phyloP scores from a whole-genome alignment of 1,140 invertebrate species.

The Cotesia glomerata region DNA sequence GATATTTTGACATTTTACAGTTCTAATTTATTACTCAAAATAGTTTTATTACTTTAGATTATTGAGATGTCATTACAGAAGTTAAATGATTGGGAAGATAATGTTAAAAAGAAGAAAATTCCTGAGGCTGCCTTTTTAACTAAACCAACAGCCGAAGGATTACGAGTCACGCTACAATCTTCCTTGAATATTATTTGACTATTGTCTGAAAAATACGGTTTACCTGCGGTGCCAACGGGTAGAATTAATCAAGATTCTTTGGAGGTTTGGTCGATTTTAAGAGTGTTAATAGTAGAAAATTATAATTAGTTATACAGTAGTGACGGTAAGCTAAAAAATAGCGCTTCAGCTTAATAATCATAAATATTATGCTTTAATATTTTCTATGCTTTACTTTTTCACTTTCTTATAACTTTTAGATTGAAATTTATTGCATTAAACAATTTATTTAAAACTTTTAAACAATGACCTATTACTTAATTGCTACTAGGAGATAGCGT shows the following conservation, averaged over 20 bases:
- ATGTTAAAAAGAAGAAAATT: slow-evolving; percentile 8
- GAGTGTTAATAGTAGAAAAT: too few relatives aligned
- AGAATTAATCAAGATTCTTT: slow-evolving; percentile 35
- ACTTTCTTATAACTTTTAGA: slow-evolving; percentile 7
- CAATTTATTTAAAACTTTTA: slow-evolving; percentile 13
- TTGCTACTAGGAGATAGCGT: too few relatives aligned
- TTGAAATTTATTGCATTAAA: slow-evolving; percentile 6
- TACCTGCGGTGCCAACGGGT: background rate
- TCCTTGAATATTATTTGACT: slow-evolving; percentile 21
- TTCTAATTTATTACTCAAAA: background rate
- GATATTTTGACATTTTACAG: background rate
- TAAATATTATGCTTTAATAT: too few relatives aligned
- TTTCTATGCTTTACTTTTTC: background rate
- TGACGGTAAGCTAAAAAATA: too few relatives aligned
- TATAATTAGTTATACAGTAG: too few relatives aligned
- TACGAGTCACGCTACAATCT: slow-evolving; percentile 28
- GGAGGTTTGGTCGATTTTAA: slow-evolving; percentile 27
- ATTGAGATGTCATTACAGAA: slow-evolving; percentile 21
- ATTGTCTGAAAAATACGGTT: too few relatives aligned
- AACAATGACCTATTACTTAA: too few relatives aligned
- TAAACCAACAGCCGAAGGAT: slow-evolving; percentile 22
- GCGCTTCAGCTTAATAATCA: too few relatives aligned
- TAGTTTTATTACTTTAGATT: background rate
- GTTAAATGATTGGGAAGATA: slow-evolving; percentile 32
- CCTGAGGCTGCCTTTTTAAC: slow-evolving; percentile 19